A percentile compares a stretch with the other conserved stretches of the same genome.
These are phyloP conservation scores for Nematostella vectensis DNA, from an alignment of 92 coral and sea anemone genomes.

Conservation along the genomic window DNA sequence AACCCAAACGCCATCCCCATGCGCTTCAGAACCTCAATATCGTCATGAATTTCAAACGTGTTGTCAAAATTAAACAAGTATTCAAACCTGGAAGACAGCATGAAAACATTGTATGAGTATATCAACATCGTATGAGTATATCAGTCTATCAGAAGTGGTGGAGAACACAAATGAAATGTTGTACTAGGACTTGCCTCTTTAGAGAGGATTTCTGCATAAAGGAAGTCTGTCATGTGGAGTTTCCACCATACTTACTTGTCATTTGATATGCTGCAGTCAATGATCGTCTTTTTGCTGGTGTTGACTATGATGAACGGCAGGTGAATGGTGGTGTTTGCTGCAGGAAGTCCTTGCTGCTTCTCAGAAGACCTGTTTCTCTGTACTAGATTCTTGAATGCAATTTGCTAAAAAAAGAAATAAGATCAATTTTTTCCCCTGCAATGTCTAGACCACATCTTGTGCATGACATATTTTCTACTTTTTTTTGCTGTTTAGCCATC, in stretches of 20 bases:
- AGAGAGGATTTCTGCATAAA: too few relatives aligned
- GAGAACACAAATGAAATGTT: background rate
- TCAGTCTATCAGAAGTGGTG: background rate
- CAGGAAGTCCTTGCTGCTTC: slow-evolving; percentile 83
- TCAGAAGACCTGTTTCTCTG: slow-evolving; percentile 80
- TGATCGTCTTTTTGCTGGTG: slow-evolving; percentile 99
- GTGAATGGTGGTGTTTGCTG: slow-evolving; percentile 89
- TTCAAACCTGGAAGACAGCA: slow-evolving; percentile 52
- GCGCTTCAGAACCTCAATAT: slow-evolving; percentile 92
- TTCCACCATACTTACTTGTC: slow-evolving; percentile 97
- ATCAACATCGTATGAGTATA: background rate
- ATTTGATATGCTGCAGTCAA: slow-evolving; percentile 98
- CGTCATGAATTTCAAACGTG: slow-evolving; percentile 99
- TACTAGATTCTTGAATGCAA: slow-evolving; percentile 94
- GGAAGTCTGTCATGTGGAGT: too few relatives aligned
- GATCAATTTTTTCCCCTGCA: too few relatives aligned
- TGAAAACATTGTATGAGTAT: too few relatives aligned
- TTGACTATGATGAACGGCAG: slow-evolving; percentile 96
- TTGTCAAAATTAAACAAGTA: slow-evolving; percentile 96
- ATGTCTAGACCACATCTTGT: too few relatives aligned
- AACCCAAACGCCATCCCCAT: slow-evolving; percentile 99
- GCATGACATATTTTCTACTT: too few relatives aligned
- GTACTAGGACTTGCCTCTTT: too few relatives aligned
- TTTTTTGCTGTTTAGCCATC: too few relatives aligned
- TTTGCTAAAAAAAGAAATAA: slow-evolving; percentile 61